Conservation (phyloP, 2,113 vertebrate species). For the Serinus canaria region DNA sequence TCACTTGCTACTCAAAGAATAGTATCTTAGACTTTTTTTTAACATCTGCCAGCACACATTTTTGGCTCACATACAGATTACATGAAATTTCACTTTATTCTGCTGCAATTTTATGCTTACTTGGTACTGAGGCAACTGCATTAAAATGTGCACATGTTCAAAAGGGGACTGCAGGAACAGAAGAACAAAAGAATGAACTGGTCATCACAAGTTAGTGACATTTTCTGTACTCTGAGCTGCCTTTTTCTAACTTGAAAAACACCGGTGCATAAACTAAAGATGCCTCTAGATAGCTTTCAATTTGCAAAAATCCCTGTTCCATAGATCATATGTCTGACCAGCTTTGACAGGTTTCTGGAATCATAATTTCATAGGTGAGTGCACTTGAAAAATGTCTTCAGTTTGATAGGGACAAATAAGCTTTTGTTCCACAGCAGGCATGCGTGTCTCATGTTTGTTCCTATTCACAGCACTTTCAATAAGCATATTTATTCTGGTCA, state of each 20-base stretch:
- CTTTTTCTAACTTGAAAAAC: background rate
- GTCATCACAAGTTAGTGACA: background rate
- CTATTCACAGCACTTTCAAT: background rate
- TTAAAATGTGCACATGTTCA: background rate
- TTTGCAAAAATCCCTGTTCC: slow-evolving; percentile 7
- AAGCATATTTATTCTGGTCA: background rate
- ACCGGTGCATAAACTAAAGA: background rate
- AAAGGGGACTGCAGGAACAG: background rate
- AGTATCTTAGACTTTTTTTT: background rate
- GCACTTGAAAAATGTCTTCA: slow-evolving; percentile 44
- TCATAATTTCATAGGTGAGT: slow-evolving; percentile 58
- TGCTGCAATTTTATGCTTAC: background rate
- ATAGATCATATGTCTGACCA: slow-evolving; percentile 24
- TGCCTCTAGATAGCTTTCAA: slow-evolving; percentile 26
- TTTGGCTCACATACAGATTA: background rate
- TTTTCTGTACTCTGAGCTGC: slow-evolving; percentile 7
- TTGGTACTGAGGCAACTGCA: background rate
- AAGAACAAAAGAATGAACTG: slow-evolving; percentile 8
- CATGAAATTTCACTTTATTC: background rate
- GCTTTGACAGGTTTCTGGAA: slow-evolving; percentile 47
- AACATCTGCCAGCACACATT: background rate
- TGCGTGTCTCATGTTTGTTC: slow-evolving; percentile 1
- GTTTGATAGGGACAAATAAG: slow-evolving; percentile 1
- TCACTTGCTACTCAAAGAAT: background rate
- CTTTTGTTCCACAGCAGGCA: slow-evolving; percentile 48